Base-by-base conservation (phyloP, 92 coral and sea anemone species). In the Porites divaricata region DNA sequence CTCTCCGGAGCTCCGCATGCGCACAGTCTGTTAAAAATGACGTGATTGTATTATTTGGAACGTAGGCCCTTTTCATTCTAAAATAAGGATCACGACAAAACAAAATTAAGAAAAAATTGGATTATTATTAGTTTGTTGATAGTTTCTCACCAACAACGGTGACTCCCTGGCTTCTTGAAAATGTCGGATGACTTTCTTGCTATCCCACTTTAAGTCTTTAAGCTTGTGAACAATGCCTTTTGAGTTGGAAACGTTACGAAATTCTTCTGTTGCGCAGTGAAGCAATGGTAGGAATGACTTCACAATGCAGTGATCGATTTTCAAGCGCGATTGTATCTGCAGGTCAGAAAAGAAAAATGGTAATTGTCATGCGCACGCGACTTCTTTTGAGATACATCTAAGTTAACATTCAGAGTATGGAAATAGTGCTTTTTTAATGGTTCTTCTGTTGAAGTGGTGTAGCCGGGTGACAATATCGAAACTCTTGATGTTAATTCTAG, bases 161-260 rank as follows among this genome's bases (percentile, higher is more conserved):
- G 52, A 10, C 8, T 28, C 52, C 6, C 53, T 50, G 16, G 52
- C 35, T 69, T 69, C 73, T 41, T 69, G 53, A 28, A 69, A 28
- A 69, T 69, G 73, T 2, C 73, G 73, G 35, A 69, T 69, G 52
- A 69, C 51, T 15, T 69, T 69, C 73, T 17, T 69, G 9, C 51
- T 69, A 3, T 26, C 52, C 73, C 73, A 69, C 35, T 9, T 69
- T 45, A 69, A 69, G 17, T 69, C 73, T 41, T 69, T 69, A 22
- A 69, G 51, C 73, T 69, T 69, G 52, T 69, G 73, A 13, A 69
- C 73, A 11, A 69, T 69, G 20, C 73, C 73, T 69, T 45, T 69
- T 28, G 73, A 28, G 52, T 69, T 41, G 41, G 51, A 52, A 35
- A 41, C 21, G 16, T 50, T 10, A 17, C n/a, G 51, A 28, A 69